phyloP scores from a whole-genome alignment of 2,888 invertebrate genomes.

The Brachyptera putata region DNA sequence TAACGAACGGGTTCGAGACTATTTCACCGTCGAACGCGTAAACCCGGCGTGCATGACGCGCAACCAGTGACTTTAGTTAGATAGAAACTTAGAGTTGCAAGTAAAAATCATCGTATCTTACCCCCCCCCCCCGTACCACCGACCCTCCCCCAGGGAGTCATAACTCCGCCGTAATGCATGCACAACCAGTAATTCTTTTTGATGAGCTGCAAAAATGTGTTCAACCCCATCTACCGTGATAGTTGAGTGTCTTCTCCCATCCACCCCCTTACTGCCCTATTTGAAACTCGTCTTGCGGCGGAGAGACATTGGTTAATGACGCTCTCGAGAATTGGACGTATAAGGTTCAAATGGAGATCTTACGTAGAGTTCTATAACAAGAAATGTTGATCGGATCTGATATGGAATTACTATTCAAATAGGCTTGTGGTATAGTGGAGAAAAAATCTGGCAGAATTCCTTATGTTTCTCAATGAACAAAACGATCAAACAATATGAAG shows the following conservation, averaged over 20 bases:
- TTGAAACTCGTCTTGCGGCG: background rate
- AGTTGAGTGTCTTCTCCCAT: background rate
- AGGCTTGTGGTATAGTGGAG: too few relatives aligned
- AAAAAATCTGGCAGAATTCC: too few relatives aligned
- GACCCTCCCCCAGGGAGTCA: background rate
- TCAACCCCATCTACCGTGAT: constrained; percentile 3
- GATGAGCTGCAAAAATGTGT: constrained; percentile 32
- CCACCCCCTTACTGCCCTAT: background rate
- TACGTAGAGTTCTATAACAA: too few relatives aligned
- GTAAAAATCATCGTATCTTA: background rate
- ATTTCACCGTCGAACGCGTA: constrained; percentile 24
- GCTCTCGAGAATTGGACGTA: too few relatives aligned
- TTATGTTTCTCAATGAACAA: too few relatives aligned
- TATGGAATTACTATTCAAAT: too few relatives aligned
- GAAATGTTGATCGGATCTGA: too few relatives aligned
- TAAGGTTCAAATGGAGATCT: too few relatives aligned
- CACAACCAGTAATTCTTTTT: constrained; percentile 29
- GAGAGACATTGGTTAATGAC: constrained; percentile 18
- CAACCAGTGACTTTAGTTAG: background rate
- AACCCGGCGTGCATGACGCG: too few relatives aligned
- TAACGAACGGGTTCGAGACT: constrained; percentile 20
- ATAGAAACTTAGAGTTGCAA: background rate
- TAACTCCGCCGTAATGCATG: constrained; percentile 12
- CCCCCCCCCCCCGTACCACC: background rate
- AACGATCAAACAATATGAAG: too few relatives aligned